phyloP scores from a whole-genome alignment of 2,888 invertebrate genomes.

The Ceramica pisi region DNA sequence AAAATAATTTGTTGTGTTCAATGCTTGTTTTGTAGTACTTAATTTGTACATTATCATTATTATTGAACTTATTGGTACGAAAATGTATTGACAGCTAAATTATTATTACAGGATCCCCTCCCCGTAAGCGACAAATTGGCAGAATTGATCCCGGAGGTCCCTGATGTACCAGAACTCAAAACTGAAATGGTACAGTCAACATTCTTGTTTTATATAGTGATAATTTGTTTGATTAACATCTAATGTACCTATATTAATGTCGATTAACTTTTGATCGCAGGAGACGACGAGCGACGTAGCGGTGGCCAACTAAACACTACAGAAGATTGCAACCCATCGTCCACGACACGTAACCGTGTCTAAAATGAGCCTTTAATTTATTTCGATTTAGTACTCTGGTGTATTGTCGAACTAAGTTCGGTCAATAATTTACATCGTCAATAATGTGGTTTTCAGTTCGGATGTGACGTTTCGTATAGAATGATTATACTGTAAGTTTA shows the following conservation, averaged over 20 bases:
- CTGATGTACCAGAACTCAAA: constrained; percentile 84
- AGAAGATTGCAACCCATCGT: constrained; percentile 59
- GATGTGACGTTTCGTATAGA: constrained; percentile 85
- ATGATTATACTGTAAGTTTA: constrained; percentile 89
- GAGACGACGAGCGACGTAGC: constrained; percentile 81
- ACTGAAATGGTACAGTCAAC: constrained; percentile 80
- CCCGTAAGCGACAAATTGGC: constrained; percentile 84
- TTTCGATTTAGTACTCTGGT: constrained; percentile 84
- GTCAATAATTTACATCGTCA: constrained; percentile 78
- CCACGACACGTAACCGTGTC: constrained; percentile 75
- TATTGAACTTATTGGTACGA: background rate
- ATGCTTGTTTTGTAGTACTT: constrained; percentile 16
- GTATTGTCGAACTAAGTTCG: constrained; percentile 89
- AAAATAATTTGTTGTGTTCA: constrained; percentile 9
- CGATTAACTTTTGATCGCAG: constrained; percentile 70
- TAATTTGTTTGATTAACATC: background rate
- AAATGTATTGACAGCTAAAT: constrained; percentile 19
- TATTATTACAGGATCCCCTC: constrained; percentile 80
- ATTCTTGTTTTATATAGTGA: background rate
- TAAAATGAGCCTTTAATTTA: constrained; percentile 87
- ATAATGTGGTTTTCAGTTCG: constrained; percentile 84
- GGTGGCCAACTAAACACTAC: constrained; percentile 78
- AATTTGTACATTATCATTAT: background rate
- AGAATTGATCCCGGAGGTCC: constrained; percentile 86
- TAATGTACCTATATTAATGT: background rate